Base-by-base conservation (phyloP, 2,888 invertebrate genomes). In the Xylota segnis region DNA sequence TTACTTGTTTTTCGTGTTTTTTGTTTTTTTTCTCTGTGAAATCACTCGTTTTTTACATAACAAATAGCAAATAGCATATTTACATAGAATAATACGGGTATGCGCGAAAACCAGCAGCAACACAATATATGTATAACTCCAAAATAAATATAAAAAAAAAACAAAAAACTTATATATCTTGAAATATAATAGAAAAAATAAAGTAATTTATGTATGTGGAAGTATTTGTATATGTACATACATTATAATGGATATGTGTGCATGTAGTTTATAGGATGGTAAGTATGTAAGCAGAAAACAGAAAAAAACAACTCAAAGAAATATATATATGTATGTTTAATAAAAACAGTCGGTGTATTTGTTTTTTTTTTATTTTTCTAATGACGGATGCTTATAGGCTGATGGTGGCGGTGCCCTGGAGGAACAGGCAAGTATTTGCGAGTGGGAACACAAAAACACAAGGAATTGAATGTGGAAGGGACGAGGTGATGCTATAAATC, bases 301-400 rank as follows among this genome's bases (percentile, higher is more conserved):
- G 3, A 23, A 23, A 23, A 23, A 23, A 23, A 23, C 23, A 78
- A 65, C n/a, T 65, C 68, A 75, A 84, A 70, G 84, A 76, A 84
- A 79, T 71, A 83, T 72, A 83, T 83, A 84, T 81, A 84, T 84
- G 84, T 84, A 81, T 81, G 84, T 84, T 84, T 84, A 84, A 81
- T 84, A 84, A 84, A 84, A 82, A 59, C 63, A 75, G 65, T 29
- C 1, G 65, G 68, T 56, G 54, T 66, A 23, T 23, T 23, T 47
- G 14, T 70, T 70, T 27, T 45, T 27, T 59, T 43, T 27, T 12
- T 59, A n/a, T 14, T n/a, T 71, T 56, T 56, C 2, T 61, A 16
- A 23, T 47, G n/a, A 40, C 12, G 37, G 9, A 3, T n/a, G 7
- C 12, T 40, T 7, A 32, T 32, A 3, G 32, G 34, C 34, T 34